Conservation (phyloP, 2,888 invertebrate species). For the Meandrusa payeni region DNA sequence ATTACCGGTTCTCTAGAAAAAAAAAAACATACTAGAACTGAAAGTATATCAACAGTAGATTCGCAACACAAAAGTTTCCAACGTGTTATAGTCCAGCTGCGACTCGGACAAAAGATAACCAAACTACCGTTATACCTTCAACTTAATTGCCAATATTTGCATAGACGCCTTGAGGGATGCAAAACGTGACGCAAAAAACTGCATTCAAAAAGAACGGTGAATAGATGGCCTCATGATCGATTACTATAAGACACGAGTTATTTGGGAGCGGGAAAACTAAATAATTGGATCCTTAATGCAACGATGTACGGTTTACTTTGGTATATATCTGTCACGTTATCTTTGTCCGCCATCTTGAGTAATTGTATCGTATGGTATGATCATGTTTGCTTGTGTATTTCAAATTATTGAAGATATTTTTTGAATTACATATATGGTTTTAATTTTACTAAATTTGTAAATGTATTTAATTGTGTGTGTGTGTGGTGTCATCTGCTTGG, state of each 20-base stretch:
- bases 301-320: background rate
- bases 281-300: background rate
- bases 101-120: slow-evolving; percentile 47
- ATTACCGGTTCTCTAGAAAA: too few relatives aligned
- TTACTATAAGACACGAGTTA: slow-evolving; percentile 43
- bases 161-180: slow-evolving; percentile 51
- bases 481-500: too few relatives aligned
- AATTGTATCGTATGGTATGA: too few relatives aligned
- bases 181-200: slow-evolving; percentile 36
- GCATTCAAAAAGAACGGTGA: slow-evolving; percentile 33
- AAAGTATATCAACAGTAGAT: too few relatives aligned
- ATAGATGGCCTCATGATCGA: slow-evolving; percentile 47
- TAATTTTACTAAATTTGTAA: too few relatives aligned
- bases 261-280: slow-evolving; percentile 21
- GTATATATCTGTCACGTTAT: background rate
- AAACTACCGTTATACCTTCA: slow-evolving; percentile 55
- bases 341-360: slow-evolving; percentile 8
- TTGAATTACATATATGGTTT: too few relatives aligned
- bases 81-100: slow-evolving; percentile 51
- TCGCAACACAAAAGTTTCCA: slow-evolving; percentile 3
- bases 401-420: too few relatives aligned
- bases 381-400: too few relatives aligned
- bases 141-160: slow-evolving; percentile 71
- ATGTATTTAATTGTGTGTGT: too few relatives aligned
- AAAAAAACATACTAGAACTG: too few relatives aligned